These are phyloP conservation scores for Caenorhabditis sp. DNA, from an alignment of 2,888 invertebrate species.

Conservation along the genomic window DNA sequence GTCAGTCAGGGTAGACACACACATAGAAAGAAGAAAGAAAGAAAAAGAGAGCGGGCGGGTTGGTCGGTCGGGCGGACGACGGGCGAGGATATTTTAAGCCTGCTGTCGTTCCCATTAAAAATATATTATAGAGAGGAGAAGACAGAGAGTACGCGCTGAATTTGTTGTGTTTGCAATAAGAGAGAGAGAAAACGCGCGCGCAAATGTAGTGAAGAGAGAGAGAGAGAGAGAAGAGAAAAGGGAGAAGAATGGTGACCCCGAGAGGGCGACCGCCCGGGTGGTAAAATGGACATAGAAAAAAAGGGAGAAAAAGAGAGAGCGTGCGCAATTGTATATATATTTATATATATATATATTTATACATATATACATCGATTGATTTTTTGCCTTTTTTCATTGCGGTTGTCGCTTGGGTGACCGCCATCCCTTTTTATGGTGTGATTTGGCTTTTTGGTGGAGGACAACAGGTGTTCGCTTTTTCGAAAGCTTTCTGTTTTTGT, in stretches of 20 bases:
- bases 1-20: no score
- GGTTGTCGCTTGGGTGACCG: background rate
- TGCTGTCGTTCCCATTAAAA: background rate
- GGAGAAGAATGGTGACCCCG: background rate
- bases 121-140: background rate
- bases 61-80: no score
- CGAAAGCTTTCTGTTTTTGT: no score
- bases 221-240: background rate
- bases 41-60: no score
- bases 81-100: background rate
- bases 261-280: background rate
- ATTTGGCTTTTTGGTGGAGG: no score
- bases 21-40: no score
- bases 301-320: background rate
- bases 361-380: background rate
- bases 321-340: background rate
- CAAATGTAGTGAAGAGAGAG: background rate
- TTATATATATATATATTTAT: background rate
- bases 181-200: background rate
- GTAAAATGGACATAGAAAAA: conserved; percentile 1
- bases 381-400: background rate
- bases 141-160: background rate
- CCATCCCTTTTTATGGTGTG: background rate
- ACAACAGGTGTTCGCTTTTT: background rate
- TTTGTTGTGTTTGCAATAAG: background rate